A percentile compares a stretch with the other conserved stretches of the same genome.
phyloP scores from a whole-genome alignment of 2,888 invertebrate species.

The Oscheius sp. region DNA sequence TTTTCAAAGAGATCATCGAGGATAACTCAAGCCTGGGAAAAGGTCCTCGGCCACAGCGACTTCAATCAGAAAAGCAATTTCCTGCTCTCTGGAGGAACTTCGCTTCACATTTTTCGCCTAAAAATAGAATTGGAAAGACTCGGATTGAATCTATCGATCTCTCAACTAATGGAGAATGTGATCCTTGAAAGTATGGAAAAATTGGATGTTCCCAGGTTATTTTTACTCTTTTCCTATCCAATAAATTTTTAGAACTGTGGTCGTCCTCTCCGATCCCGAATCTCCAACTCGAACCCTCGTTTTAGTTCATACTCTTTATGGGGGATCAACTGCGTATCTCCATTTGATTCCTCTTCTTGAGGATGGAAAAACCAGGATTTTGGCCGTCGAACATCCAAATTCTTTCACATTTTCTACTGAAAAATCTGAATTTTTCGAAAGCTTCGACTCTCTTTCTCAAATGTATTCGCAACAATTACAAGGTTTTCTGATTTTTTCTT shows the following conservation, averaged over 20 bases:
- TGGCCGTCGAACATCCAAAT: conserved; percentile 26
- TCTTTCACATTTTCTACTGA: conserved; percentile 9
- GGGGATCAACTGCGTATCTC: conserved; percentile 10
- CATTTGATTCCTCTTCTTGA: not conserved
- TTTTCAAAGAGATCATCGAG: not conserved
- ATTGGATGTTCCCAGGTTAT: not conserved
- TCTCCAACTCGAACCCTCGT: not conserved
- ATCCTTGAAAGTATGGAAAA: conserved; percentile 11
- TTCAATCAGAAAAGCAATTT: conserved; percentile 42
- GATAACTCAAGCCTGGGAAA: not conserved
- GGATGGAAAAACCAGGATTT: not conserved
- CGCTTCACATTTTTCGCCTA: conserved; percentile 51
- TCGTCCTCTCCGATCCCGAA: not conserved
- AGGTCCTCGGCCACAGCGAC: conserved; percentile 13
- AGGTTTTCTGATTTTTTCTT: not conserved
- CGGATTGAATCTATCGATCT: conserved; percentile 28
- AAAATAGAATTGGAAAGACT: conserved; percentile 35
- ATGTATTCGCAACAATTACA: conserved; percentile 3
- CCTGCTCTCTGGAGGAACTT: conserved; percentile 56
- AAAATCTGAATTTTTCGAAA: not conserved
- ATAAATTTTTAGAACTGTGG: not conserved
- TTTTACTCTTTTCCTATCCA: not conserved
- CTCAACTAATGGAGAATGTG: conserved; percentile 35
- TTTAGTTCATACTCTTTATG: conserved; percentile 25
- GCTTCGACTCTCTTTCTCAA: not conserved